Evolutionary conservation across 2,113 vertebrate species (phyloP), one percentile per base, ranked within the genome.

Genomic region (Hemiscyllium ocellatum): DNA sequence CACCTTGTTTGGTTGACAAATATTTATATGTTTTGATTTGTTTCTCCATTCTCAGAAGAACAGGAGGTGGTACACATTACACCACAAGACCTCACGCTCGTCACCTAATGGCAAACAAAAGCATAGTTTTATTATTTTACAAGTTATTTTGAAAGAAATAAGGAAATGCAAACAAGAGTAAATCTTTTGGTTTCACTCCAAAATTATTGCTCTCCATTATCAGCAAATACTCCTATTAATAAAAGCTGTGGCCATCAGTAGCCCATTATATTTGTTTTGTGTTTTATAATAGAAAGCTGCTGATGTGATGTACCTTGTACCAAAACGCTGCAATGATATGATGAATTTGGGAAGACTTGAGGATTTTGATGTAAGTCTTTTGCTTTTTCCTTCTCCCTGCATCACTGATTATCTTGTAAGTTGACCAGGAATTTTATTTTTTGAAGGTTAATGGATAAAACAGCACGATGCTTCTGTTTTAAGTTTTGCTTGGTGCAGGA

Each of bases 261-360:
- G 8, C 96, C 96, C 94, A 29, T 94, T 10, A n/a, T 52, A 26
- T 93, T 56, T 20, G 24, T 95, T 26, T 15, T 95, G 15, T 95
- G 96, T 96, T 95, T 96, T 83, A 96, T 96, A 90, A 97, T 97
- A 98, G 98, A 98, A 98, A 98, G 97, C 98, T 0, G 98, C 99
- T 90, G 97, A 98, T 96, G 97, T 99, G 97, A 99, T 99, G 99
- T 99, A 99, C 97, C 98, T 99, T 98, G 99, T 99, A 96, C 99
- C 99, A 0, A 99, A 99, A 97, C 98, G 99, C 96, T 99, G 99
- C 97, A 99, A 99, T 94, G 99, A 99, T 97, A 99, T 99, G 99
- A 99, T 99, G 99, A 99, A 99, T 96, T 97, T 99, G 97, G 99
- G 99, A 95, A 98, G 99, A 91, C 98, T 99, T 96, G 99, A 99